Percentiles rank a stretch among this genome's conserved stretches.
These are phyloP conservation scores for Phocoena sinus DNA, from an alignment of 2,113 vertebrate genomes.

Conservation along the genomic window DNA sequence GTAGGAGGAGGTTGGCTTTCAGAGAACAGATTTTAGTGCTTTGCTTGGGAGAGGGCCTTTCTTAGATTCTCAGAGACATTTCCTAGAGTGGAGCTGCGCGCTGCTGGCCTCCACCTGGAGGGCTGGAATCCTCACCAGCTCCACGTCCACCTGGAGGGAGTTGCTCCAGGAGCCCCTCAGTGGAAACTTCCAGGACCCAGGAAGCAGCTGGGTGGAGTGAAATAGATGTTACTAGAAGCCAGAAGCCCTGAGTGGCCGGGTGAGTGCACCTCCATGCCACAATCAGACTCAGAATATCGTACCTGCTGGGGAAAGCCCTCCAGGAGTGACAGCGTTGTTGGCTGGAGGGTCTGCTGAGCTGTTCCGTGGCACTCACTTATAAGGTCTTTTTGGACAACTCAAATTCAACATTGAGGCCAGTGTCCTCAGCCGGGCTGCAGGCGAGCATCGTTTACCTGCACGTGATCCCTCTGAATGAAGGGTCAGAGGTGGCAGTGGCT, in stretches of 20 bases:
- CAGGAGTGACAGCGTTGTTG: not conserved
- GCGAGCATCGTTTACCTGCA: not conserved
- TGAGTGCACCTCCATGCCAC: not conserved
- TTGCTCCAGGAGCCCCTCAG: not conserved
- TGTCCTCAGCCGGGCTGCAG: not conserved
- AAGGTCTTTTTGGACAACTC: not conserved
- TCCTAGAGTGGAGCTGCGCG: not conserved
- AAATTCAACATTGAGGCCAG: not conserved
- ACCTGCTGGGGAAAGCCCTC: not conserved
- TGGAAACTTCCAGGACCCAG: not conserved
- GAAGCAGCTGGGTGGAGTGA: not conserved
- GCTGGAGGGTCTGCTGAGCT: not conserved
- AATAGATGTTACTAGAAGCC: not conserved
- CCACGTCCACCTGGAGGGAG: not conserved
- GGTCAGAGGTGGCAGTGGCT: not conserved
- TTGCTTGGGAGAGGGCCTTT: not conserved
- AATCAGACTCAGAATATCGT: not conserved
- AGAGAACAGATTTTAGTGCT: not conserved
- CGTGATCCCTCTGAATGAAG: not conserved
- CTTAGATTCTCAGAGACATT: not conserved
- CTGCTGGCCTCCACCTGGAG: not conserved
- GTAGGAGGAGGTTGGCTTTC: not conserved
- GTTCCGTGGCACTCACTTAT: fast-evolving
- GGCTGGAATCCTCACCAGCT: not conserved
- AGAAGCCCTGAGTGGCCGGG: not conserved